Evolutionary conservation across 2,113 vertebrate species (phyloP).

Genomic region (Dipodomys stephensi): DNA sequence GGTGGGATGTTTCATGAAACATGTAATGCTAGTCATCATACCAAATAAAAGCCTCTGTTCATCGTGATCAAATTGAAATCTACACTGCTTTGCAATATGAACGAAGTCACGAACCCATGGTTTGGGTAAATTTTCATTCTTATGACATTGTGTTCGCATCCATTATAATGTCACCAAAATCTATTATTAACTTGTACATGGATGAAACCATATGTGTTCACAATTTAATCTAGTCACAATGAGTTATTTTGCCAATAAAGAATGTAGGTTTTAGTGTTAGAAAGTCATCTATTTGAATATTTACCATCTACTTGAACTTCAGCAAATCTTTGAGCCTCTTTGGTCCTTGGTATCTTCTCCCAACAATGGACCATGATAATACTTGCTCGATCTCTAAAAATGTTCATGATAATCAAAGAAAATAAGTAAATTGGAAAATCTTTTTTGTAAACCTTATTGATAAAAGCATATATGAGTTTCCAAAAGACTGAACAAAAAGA

Average conservation of each 20-base stretch:
- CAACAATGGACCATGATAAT: background rate
- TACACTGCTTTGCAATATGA: background rate
- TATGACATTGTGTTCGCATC: slow-evolving; percentile 36
- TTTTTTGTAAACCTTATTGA: background rate
- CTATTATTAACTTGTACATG: slow-evolving; percentile 41
- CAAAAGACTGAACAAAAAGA: background rate
- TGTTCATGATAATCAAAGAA: background rate
- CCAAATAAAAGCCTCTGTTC: slow-evolving; percentile 18
- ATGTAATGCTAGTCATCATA: background rate
- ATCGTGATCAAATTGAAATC: slow-evolving; percentile 23
- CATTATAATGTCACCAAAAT: slow-evolving; percentile 43
- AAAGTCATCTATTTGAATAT: slow-evolving; percentile 1
- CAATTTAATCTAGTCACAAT: background rate
- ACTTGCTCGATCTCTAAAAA: background rate
- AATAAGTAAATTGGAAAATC: slow-evolving; percentile 10
- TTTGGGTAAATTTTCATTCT: slow-evolving; percentile 48
- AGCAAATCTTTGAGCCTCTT: background rate
- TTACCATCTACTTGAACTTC: background rate
- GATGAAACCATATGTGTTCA: background rate
- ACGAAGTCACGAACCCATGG: background rate
- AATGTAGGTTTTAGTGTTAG: background rate
- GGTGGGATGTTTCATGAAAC: background rate
- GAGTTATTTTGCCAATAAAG: slow-evolving; percentile 24
- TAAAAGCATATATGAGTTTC: background rate
- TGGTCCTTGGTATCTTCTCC: background rate